Evolutionary conservation across 2,113 vertebrate species (phyloP), one percentile per base, ranked within the genome.

Genomic region (Gymnocephalus cernua): DNA sequence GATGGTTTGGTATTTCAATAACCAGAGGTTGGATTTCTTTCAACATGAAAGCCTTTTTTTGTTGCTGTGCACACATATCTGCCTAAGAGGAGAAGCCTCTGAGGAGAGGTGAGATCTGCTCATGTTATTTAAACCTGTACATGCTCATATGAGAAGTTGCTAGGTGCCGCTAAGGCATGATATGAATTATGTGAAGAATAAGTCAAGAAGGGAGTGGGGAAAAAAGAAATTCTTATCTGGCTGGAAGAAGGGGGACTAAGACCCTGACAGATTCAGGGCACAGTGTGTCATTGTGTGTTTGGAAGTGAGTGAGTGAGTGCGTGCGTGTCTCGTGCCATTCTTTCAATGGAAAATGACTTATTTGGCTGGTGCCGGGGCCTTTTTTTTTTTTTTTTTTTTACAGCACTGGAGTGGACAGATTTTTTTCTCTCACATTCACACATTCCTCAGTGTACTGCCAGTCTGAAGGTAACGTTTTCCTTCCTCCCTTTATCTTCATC

Each of bases 221-320:
- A 45, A 35, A 69, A 65, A 78, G 68, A 87, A 76, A 83, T 80
- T 82, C 77, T 65, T 82, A 88, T 90, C 87, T 85, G 89, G 83
- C 48, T 72, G 48, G 64, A 79, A 50, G 72, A 84, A 78, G 23
- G 50, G 75, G 74, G 79, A 77, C 82, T 54, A n/a, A 61, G 79
- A 80, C 81, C 77, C 57, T 91, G 90, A 93, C 91, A 93, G 92
- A 93, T 90, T 92, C 90, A 84, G 91, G 89, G 76, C 91, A 91
- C 57, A 15, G 63, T 23, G 19, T 79, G 88, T 58, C 83, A 77
- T 9, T 67, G 72, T 78, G 75, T 77, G 77, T 79, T 53, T 48
- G 68, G 29, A 38, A 32, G 65, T 59, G n/a, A n/a, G n/a, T n/a
- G n/a, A n/a, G n/a, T n/a, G n/a, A n/a, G n/a, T n/a, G n/a, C n/a